Percentiles rank a stretch among this genome's conserved stretches.
Conservation (phyloP, 2,888 invertebrate genomes). For the Drosophila testacea region DNA sequence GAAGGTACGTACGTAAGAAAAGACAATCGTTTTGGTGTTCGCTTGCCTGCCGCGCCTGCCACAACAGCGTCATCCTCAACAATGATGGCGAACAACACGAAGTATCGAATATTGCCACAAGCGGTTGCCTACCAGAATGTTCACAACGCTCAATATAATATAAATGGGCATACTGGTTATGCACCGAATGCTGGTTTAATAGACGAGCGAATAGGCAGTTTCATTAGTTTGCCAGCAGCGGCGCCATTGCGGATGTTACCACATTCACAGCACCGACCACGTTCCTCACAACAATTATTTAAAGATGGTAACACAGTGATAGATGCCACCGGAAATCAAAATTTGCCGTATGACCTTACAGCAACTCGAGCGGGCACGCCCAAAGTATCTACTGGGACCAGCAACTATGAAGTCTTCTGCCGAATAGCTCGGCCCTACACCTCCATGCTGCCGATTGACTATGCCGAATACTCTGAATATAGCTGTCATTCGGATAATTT, state of each 20-base stretch:
- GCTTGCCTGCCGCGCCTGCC: conserved; percentile 73
- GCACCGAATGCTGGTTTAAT: conserved; percentile 86
- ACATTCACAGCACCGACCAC: conserved; percentile 52
- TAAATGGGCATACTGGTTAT: conserved; percentile 55
- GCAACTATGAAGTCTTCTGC: conserved; percentile 49
- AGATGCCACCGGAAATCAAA: conserved; percentile 24
- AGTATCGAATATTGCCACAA: conserved; percentile 70
- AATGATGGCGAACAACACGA: conserved; percentile 41
- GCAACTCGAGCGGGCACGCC: conserved; percentile 40
- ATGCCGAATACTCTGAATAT: conserved; percentile 88
- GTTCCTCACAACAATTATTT: conserved; percentile 58
- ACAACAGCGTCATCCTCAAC: conserved; percentile 21
- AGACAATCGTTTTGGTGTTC: conserved; percentile 67
- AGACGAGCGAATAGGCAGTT: conserved; percentile 89
- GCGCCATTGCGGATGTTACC: conserved; percentile 69
- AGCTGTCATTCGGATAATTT: conserved; percentile 83
- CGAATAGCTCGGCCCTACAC: conserved; percentile 74
- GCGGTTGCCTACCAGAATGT: conserved; percentile 52
- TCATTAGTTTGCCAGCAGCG: conserved; percentile 84
- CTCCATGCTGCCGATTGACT: conserved; percentile 83
- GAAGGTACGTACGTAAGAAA: conserved; percentile 77
- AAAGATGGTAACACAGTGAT: conserved; percentile 53
- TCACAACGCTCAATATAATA: conserved; percentile 27
- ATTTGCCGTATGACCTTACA: background rate
- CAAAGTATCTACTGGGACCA: conserved; percentile 38